Evolutionary conservation across 2,888 invertebrate species (phyloP).

Genomic region (Thecocarcelia acutangulata): DNA sequence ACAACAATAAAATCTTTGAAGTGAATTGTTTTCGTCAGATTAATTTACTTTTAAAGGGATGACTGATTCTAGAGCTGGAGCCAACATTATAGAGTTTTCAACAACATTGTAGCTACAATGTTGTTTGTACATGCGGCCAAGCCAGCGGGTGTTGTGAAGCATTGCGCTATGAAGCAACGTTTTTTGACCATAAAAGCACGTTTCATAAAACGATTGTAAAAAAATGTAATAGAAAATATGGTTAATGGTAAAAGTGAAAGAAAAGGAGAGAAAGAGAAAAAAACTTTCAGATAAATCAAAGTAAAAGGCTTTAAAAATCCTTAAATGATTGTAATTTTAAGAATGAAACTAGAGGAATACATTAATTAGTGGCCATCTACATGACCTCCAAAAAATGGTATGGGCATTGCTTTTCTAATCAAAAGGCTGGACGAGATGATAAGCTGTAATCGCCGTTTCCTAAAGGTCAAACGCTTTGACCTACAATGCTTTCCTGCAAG

Average conservation of each 20-base stretch:
- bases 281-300: too few species aligned
- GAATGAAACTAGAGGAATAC: too few species aligned
- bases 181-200: slow-evolving; percentile 65
- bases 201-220: slow-evolving; percentile 18
- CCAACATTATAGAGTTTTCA: slow-evolving; percentile 6
- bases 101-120: slow-evolving; percentile 62
- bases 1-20: slow-evolving; percentile 52
- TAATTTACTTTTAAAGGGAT: slow-evolving; percentile 48
- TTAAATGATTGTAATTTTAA: neutral
- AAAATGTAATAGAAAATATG: neutral
- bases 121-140: slow-evolving; percentile 41
- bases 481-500: too few species aligned
- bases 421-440: too few species aligned
- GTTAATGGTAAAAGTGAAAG: neutral
- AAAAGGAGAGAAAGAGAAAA: too few species aligned
- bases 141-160: slow-evolving; percentile 50
- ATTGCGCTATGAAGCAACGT: neutral
- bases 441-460: too few species aligned
- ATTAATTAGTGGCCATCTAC: too few species aligned
- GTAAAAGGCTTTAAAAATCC: neutral
- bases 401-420: too few species aligned
- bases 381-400: too few species aligned
- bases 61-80: slow-evolving; percentile 23
- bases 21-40: slow-evolving; percentile 49
- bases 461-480: too few species aligned